phyloP scores from a whole-genome alignment of 2,888 invertebrate genomes.

The Biston stratarius region DNA sequence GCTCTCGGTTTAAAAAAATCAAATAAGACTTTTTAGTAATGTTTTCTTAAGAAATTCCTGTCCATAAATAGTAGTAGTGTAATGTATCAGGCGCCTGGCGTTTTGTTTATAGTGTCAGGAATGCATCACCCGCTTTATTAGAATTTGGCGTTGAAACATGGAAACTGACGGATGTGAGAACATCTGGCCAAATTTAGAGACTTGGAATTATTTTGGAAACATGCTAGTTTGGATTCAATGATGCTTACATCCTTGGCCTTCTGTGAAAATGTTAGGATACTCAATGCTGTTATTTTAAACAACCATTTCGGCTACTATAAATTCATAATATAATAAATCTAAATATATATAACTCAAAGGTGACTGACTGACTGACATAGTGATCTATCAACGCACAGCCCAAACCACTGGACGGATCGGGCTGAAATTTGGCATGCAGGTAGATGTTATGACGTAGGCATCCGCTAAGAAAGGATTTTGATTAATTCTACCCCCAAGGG shows the following conservation, averaged over 20 bases:
- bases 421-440: too few relatives aligned
- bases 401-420: too few relatives aligned
- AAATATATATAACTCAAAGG: too few relatives aligned
- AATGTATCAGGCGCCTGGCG: constrained; percentile 64
- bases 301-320: too few relatives aligned
- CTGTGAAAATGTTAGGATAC: neutral
- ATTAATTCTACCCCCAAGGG: too few relatives aligned
- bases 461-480: too few relatives aligned
- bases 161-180: constrained; percentile 21
- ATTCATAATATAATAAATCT: too few relatives aligned
- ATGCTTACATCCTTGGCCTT: neutral
- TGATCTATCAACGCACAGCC: too few relatives aligned
- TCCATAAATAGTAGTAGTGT: constrained; percentile 77
- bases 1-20: constrained; percentile 12
- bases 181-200: constrained; percentile 30
- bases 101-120: constrained; percentile 44
- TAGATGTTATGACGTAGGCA: too few relatives aligned
- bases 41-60: constrained; percentile 81
- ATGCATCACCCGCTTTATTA: constrained; percentile 31
- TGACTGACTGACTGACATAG: too few relatives aligned
- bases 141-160: constrained; percentile 36
- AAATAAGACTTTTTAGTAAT: constrained; percentile 58
- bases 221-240: constrained; percentile 1
- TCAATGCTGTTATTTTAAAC: too few relatives aligned
- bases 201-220: constrained; percentile 1